Evolutionary conservation across 2,113 vertebrate genomes (phyloP).

Genomic region (Axis porcinus): DNA sequence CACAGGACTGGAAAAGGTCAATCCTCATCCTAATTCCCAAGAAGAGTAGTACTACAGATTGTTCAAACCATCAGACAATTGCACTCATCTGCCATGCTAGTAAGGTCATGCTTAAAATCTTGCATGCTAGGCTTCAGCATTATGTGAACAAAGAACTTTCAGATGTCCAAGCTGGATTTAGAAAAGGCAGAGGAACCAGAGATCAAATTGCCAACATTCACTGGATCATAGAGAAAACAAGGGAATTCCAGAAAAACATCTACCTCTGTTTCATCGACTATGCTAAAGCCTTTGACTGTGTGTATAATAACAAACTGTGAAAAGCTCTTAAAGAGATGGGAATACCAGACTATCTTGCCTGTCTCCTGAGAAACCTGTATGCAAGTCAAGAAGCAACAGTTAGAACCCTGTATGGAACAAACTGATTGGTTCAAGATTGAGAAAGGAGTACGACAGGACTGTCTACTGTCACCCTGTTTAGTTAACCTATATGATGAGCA

Average conservation of each 20-base stretch:
- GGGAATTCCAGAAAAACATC: background rate
- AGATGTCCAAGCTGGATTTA: background rate
- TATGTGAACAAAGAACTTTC: background rate
- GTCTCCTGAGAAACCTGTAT: background rate
- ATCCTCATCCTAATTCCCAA: background rate
- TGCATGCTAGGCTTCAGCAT: background rate
- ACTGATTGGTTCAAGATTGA: background rate
- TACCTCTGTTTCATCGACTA: background rate
- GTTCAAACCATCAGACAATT: background rate
- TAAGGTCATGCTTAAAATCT: background rate
- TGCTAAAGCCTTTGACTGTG: background rate
- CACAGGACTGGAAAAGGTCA: background rate
- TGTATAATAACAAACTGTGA: background rate
- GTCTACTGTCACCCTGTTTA: background rate
- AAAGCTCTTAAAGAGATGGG: background rate
- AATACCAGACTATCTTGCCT: background rate
- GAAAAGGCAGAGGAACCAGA: background rate
- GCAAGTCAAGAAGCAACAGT: background rate
- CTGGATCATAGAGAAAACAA: background rate
- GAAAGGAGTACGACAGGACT: background rate
- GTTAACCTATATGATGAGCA: background rate
- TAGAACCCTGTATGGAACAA: background rate
- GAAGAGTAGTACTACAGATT: background rate
- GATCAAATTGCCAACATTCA: background rate
- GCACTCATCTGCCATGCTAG: background rate